Conservation (phyloP, 2,888 invertebrate species). For the Hetaerina titia region DNA sequence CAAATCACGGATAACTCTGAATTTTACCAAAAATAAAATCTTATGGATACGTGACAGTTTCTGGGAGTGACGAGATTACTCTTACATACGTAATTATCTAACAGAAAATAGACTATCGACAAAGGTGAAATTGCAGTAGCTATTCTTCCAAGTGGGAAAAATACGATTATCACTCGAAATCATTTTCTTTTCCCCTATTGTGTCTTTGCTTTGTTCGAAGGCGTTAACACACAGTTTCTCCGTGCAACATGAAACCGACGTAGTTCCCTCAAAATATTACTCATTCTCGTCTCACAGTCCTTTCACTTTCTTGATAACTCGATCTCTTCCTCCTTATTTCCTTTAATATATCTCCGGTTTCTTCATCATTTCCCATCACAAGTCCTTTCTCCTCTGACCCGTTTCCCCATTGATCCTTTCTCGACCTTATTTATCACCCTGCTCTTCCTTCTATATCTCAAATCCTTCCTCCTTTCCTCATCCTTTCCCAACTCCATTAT, state of each 20-base stretch:
- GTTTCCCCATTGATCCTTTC: no score
- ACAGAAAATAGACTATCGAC: no score
- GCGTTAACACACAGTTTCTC: background rate
- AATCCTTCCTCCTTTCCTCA: background rate
- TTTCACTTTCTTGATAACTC: background rate
- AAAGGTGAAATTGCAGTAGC: no score
- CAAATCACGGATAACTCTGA: no score
- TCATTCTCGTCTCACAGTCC: background rate
- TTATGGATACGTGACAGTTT: no score
- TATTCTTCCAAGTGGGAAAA: no score
- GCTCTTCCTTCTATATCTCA: background rate
- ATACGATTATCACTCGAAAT: no score
- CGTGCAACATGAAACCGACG: background rate
- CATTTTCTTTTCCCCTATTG: no score
- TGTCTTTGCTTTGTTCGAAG: no score
- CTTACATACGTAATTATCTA: no score
- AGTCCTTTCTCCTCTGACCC: background rate
- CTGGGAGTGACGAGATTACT: no score
- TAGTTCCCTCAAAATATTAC: background rate
- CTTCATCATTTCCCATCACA: background rate
- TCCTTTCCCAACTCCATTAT: background rate
- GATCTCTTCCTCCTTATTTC: background rate
- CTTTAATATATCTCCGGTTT: slow-evolving; percentile 14
- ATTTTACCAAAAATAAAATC: no score
- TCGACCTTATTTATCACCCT: background rate